Evolutionary conservation across 2,888 invertebrate species (phyloP).

Genomic region (Hydriomena furcata): DNA sequence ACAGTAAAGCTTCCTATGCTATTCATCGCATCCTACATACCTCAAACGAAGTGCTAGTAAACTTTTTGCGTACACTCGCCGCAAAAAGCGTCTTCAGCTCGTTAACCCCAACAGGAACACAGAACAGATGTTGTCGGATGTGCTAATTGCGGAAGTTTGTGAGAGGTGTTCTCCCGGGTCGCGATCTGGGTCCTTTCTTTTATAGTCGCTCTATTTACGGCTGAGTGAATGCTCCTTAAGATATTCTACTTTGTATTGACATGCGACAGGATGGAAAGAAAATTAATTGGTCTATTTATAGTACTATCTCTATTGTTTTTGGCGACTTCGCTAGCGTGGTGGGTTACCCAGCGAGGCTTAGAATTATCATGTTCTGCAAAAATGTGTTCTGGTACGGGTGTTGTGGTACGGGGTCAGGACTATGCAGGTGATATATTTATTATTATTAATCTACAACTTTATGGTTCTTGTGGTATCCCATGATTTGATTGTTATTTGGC

Average conservation of each 20-base stretch:
- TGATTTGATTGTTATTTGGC: too few species aligned
- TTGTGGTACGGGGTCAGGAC: too few species aligned
- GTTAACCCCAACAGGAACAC: conserved; percentile 66
- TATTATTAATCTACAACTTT: too few species aligned
- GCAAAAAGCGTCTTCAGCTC: conserved; percentile 47
- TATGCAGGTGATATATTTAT: too few species aligned
- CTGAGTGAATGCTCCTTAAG: background rate
- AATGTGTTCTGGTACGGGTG: too few species aligned
- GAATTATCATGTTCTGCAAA: too few species aligned
- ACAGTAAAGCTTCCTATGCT: conserved; percentile 12
- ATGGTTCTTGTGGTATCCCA: too few species aligned
- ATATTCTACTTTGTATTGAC: background rate
- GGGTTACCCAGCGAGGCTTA: too few species aligned
- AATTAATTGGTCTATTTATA: too few species aligned
- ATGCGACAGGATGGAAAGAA: background rate
- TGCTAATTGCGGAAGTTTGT: conserved; percentile 66
- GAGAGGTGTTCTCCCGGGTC: conserved; percentile 34
- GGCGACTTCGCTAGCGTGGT: too few species aligned
- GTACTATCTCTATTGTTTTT: too few species aligned
- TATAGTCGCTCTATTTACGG: conserved; percentile 29
- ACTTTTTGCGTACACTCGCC: conserved; percentile 18
- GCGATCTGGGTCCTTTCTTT: conserved; percentile 37
- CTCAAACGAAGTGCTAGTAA: conserved; percentile 4
- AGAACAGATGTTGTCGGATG: conserved; percentile 58
- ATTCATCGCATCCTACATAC: conserved; percentile 14